phyloP scores from a whole-genome alignment of 2,113 vertebrate genomes.

The Antechinus flavipes region DNA sequence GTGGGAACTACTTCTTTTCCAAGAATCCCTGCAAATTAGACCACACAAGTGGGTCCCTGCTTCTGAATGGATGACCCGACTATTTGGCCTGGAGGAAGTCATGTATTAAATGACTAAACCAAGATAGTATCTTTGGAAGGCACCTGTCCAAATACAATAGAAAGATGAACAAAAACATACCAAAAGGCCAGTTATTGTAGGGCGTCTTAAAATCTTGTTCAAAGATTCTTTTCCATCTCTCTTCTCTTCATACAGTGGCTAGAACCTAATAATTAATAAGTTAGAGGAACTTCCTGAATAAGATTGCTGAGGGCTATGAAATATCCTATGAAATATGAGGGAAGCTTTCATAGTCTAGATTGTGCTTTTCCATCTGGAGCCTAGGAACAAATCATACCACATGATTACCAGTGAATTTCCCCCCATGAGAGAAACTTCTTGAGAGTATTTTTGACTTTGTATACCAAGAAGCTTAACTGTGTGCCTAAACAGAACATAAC shows the following conservation, averaged over 20 bases:
- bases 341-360: not conserved
- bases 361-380: not conserved
- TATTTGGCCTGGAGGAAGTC: slow-evolving; percentile 9
- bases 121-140: not conserved
- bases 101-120: not conserved
- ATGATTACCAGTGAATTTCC: not conserved
- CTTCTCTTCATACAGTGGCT: not conserved
- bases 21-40: slow-evolving; percentile 14
- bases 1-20: not conserved
- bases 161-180: not conserved
- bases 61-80: not conserved
- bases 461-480: no score
- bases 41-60: not conserved
- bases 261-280: not conserved
- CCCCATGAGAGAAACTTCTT: not conserved
- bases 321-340: not conserved
- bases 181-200: not conserved
- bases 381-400: not conserved
- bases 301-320: not conserved
- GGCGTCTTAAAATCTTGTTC: not conserved
- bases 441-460: not conserved
- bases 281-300: not conserved
- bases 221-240: not conserved
- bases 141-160: not conserved
- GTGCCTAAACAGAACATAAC: not conserved